Conservation (phyloP, 2,797 vertebrate species). For the Masticophis lateralis region DNA sequence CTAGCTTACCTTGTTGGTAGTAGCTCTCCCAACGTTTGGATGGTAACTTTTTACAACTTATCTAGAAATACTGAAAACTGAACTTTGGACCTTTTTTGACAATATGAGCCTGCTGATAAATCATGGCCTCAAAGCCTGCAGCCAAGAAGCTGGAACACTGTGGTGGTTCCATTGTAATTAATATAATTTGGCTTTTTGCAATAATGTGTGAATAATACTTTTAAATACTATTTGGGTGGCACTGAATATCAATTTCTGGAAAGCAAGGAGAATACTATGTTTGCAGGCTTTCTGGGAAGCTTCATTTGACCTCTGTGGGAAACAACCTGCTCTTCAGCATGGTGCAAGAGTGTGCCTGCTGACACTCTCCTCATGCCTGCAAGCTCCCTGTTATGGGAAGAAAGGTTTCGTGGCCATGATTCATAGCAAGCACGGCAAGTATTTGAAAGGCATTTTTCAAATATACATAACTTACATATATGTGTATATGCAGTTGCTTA, state of each 20-base stretch:
- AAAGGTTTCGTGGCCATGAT: background rate
- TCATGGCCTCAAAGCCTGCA: background rate
- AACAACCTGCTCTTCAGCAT: background rate
- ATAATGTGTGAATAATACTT: background rate
- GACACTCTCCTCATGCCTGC: background rate
- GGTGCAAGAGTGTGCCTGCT: background rate
- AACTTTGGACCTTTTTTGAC: background rate
- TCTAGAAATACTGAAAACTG: background rate
- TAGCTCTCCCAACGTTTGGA: background rate
- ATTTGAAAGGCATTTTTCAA: background rate
- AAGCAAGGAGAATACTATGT: background rate
- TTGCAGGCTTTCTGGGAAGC: background rate
- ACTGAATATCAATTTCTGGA: background rate
- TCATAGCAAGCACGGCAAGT: background rate
- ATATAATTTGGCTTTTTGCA: background rate
- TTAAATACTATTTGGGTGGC: background rate
- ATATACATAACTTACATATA: background rate
- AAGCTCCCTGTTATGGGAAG: background rate
- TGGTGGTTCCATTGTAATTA: background rate
- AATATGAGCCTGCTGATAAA: background rate
- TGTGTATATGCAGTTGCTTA: background rate
- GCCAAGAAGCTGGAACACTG: background rate
- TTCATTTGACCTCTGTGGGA: background rate
- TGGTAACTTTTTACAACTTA: background rate
- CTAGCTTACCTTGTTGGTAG: background rate